Conservation (phyloP, 2,888 invertebrate species). For the Dexiosoma caninum region DNA sequence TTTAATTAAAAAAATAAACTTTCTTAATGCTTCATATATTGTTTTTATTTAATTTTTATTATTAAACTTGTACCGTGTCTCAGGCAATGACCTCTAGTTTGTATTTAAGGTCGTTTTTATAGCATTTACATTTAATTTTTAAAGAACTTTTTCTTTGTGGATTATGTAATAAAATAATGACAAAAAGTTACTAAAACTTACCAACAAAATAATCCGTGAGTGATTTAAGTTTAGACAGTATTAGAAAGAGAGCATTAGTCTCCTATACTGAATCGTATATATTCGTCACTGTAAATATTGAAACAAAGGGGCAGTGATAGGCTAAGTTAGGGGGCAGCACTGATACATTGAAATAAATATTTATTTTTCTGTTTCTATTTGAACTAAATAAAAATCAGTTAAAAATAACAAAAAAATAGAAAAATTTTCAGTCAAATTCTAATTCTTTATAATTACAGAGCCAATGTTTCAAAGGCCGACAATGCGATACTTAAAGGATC, state of each 20-base stretch:
- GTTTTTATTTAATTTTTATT: background rate
- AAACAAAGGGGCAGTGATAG: too few relatives aligned
- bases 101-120: conserved; percentile 6
- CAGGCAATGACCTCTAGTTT: background rate
- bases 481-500: too few relatives aligned
- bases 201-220: background rate
- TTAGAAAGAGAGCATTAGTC: too few relatives aligned
- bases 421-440: too few relatives aligned
- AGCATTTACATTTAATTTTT: background rate
- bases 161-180: background rate
- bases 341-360: too few relatives aligned
- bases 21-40: background rate
- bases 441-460: too few relatives aligned
- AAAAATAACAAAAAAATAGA: too few relatives aligned
- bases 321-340: too few relatives aligned
- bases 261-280: background rate
- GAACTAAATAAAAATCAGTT: too few relatives aligned
- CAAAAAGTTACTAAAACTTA: background rate
- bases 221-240: too few relatives aligned
- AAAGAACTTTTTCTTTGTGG: background rate
- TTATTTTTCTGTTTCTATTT: too few relatives aligned
- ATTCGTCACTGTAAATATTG: background rate
- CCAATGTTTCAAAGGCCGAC: too few relatives aligned
- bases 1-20: conserved; percentile 30
- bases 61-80: conserved; percentile 2